Evolutionary conservation across 2,113 vertebrate genomes (phyloP), one percentile per base, ranked within the genome.

Genomic region (Stigmatopora nigra): DNA sequence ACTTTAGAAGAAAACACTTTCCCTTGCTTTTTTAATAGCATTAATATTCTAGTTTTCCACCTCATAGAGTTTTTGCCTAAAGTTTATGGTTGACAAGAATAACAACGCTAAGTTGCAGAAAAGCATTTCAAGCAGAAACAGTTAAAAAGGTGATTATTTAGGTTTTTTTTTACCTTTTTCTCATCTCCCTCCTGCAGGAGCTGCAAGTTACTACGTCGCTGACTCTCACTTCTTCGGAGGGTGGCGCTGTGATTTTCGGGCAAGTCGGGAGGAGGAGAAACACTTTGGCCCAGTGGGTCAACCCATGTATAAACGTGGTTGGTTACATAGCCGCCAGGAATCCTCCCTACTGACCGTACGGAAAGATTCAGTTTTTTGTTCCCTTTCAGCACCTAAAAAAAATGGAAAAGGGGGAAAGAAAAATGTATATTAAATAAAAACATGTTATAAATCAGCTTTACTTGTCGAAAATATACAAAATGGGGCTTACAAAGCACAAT

Each of bases 241-340:
- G 91, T 86, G 63, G 92, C 88, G 70, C 91, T 86, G 14, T 88
- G 93, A 64, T 93, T 91, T 73, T 92, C 92, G 0, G 88, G 75
- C 63, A 95, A 88, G 65, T 96, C 92, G 0, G 83, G 79, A 0
- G 96, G 95, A 0, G 97, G 95, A 7, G 97, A 97, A 68, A 92
- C 92, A 0, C 95, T 94, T 1, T 92, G 91, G 7, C 97, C 97
- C 71, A 95, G 94, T 0, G 96, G 94, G 80, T 99, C 97, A 70
- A 99, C 95, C 97, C 97, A 99, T 3, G 95, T 97, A 78, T 99
- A 99, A 68, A 99, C 94, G 69, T 99, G 96, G 88, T 97, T 99
- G 86, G 97, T 98, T 71, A 98, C 84, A 0, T 97, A 98, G 2
- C 95, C 96, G 0, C 96, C 95, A 0, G 97, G 97, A 76, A 99